Base-by-base conservation (phyloP, 2,113 vertebrate species). In the Odobenus rosmarus region DNA sequence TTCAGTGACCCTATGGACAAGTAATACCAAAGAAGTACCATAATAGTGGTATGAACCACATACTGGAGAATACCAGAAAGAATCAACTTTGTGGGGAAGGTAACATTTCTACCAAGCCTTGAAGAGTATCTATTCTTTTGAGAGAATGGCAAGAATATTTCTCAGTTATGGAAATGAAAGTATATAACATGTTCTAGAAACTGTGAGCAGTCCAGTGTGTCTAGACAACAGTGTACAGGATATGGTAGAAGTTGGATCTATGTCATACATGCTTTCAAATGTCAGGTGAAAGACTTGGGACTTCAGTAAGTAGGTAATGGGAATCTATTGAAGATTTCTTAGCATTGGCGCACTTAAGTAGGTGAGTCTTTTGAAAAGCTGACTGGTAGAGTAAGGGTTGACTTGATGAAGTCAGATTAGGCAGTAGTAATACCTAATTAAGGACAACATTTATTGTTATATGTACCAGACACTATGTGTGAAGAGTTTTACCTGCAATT, bases 311-410 rank as follows among this genome's bases (percentile, higher is more conserved):
- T 88, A 76, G 72, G 28, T 16, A 79, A 23, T 81, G 46, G 36
- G 13, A 85, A 55, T 92, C 59, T 42, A 11, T 28, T 62, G 39
- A 87, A 94, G 61, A 92, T 61, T 83, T 88, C 46, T 91, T 89
- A 82, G 67, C 76, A 19, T 55, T 62, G 36, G 21, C 9, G 0
- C 7, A n/a, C 61, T 23, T 71, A 94, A 84, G 46, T 84, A 42
- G 10, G 6, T 96, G 51, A 82, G 8, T 92, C 33, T 92, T 97
- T 82, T 95, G 49, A 61, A 95, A 88, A 95, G 42, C 49, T 92
- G 13, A 69, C 33, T 93, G 3, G 4, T 81, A 90, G 16, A 59
- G 57, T 88, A 9, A 97, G 10, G 3, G 7, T 36, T 92, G 49
- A 72, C 71, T 74, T 92, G 23, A 77, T 62, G 14, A 84, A 55